Base-by-base conservation (phyloP, 2,113 vertebrate species). In the Orthonyx spaldingii region DNA sequence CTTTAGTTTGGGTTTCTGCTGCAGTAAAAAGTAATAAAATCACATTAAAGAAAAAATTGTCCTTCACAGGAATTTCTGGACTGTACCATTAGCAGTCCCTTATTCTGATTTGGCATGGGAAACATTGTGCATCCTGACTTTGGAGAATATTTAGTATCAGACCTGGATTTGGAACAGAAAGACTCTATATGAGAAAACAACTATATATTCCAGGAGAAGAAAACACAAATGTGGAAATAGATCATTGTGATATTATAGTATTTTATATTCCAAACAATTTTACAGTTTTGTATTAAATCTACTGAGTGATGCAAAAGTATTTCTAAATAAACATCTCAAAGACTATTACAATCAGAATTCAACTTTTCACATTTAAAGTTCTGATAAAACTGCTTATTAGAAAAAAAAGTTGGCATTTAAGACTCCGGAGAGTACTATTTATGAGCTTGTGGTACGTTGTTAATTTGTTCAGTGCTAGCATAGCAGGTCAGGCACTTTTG, bases 401-500 rank as follows among this genome's bases (percentile, higher is more conserved):
- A 87, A 50, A 84, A 97, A 95, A 82, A 39, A 74, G 47, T 35
- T 87, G 69, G 57, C 47, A 87, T 96, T 94, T 87, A 96, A 92
- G 87, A 87, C 50, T 77, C 89, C 46, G 94, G 87, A 94, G 85
- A 87, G 46, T 85, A 78, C 41, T 49, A 84, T 97, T 97, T 96
- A 95, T 95, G 94, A 96, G 92, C 55, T 50, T 89, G 84, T 69
- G 81, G 83, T 93, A 64, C 27, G 1, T 90, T 95, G 76, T 92
- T 97, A 97, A 95, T 95, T 76, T 97, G 63, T 87, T 96, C 71
- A 76, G 74, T 74, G 39, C 84, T 94, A 76, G 77, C 94, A 50
- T 55, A 93, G 76, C 66, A 80, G 76, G 75, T 94, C 92, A 69
- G 85, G 85, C 86, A 95, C 75, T 94, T 87, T 80, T 93, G 87